These are phyloP conservation scores for Agrypnia vestita DNA, from an alignment of 1,140 invertebrate genomes.

Conservation along the genomic window DNA sequence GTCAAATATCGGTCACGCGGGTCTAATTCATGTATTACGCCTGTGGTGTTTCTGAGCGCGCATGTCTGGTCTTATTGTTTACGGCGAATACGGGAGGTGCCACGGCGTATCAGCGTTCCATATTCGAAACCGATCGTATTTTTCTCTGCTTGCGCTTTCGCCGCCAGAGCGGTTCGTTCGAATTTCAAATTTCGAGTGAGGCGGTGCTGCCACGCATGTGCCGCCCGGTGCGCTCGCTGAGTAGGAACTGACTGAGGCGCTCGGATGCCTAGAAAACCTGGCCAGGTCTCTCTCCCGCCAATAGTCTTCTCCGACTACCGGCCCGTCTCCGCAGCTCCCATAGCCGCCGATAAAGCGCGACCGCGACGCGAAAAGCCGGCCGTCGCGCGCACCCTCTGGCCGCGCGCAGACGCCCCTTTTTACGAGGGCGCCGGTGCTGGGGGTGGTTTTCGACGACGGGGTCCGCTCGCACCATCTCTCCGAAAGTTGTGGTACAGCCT, in stretches of 20 bases:
- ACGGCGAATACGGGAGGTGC: conserved; percentile 2
- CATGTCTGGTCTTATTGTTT: conserved; percentile 8
- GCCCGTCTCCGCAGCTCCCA: background rate
- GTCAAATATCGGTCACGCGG: conserved; percentile 22
- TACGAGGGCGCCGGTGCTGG: background rate
- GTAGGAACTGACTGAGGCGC: conserved; percentile 26
- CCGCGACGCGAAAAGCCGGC: background rate
- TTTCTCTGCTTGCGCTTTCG: conserved; percentile 14
- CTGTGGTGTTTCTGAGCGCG: background rate
- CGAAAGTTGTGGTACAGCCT: conserved; percentile 35
- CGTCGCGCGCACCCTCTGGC: too few relatives aligned
- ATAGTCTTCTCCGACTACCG: conserved; percentile 19
- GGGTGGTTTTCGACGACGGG: background rate
- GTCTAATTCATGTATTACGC: background rate
- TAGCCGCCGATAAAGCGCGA: background rate
- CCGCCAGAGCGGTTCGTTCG: conserved; percentile 25
- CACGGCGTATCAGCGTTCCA: conserved; percentile 21
- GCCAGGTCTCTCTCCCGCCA: conserved; percentile 17
- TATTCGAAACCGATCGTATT: conserved; percentile 15
- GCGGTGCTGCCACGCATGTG: background rate
- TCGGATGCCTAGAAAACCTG: conserved; percentile 24
- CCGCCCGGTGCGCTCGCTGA: conserved; percentile 3
- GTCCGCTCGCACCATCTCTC: conserved; percentile 9
- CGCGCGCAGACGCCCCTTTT: background rate
- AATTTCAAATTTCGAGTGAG: conserved; percentile 1